phyloP scores from a whole-genome alignment of 2,113 vertebrate genomes.

The Gymnobelideus leadbeateri region DNA sequence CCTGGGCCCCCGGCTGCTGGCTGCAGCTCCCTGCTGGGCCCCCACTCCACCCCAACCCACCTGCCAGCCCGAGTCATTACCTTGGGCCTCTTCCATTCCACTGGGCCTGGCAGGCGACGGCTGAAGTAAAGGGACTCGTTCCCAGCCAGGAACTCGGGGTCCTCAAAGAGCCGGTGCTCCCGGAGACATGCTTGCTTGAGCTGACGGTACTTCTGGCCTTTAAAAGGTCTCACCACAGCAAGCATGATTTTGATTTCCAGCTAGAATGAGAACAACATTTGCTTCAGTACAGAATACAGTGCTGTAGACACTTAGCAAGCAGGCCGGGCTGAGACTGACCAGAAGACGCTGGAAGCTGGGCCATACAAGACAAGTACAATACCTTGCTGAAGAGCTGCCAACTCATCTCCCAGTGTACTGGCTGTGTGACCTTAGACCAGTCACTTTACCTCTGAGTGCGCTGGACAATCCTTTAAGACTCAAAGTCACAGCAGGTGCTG shows the following conservation, averaged over 20 bases:
- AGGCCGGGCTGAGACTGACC: slow-evolving; percentile 15
- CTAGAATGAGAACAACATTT: slow-evolving; percentile 56
- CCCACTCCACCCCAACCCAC: no score
- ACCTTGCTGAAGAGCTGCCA: not conserved
- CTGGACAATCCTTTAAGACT: not conserved
- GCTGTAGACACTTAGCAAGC: slow-evolving; percentile 11
- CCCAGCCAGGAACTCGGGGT: slow-evolving; percentile 91
- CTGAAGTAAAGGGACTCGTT: slow-evolving; percentile 90
- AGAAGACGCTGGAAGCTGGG: not conserved
- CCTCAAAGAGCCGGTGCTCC: slow-evolving; percentile 89
- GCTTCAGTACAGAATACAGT: slow-evolving; percentile 32
- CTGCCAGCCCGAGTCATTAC: slow-evolving; percentile 79
- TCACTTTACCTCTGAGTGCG: not conserved
- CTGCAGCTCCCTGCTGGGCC: not conserved
- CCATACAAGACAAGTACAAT: no score
- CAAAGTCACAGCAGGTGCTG: not conserved
- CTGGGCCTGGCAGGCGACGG: slow-evolving; percentile 81
- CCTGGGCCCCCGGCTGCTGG: no score
- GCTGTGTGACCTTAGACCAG: not conserved
- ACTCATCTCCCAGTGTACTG: not conserved
- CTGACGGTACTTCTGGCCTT: slow-evolving; percentile 89
- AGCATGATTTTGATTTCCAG: slow-evolving; percentile 83
- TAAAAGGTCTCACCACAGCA: slow-evolving; percentile 84
- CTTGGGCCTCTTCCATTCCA: slow-evolving; percentile 94
- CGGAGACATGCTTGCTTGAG: slow-evolving; percentile 89